phyloP scores from a whole-genome alignment of 2,888 invertebrate genomes.

The Gymnocheta viridis region DNA sequence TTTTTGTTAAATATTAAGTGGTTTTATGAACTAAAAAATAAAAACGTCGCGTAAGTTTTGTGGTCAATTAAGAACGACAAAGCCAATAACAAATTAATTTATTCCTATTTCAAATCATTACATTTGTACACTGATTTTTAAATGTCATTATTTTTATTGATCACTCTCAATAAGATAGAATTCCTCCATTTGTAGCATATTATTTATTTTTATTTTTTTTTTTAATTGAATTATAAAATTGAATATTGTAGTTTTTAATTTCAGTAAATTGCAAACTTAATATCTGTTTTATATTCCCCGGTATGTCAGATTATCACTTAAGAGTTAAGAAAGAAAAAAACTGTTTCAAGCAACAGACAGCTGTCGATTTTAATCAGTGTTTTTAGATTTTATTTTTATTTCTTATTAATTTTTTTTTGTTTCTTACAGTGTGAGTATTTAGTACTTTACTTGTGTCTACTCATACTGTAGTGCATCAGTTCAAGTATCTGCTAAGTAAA shows the following conservation, averaged over 20 bases:
- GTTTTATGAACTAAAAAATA: too few species aligned
- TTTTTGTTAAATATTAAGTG: too few species aligned
- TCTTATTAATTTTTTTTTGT: not conserved
- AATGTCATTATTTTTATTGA: not conserved
- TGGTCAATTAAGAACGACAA: too few species aligned
- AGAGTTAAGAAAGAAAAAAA: slow-evolving; percentile 12
- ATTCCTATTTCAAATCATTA: too few species aligned
- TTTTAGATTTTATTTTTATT: not conserved
- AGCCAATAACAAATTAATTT: too few species aligned
- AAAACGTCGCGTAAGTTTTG: too few species aligned
- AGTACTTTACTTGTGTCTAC: not conserved
- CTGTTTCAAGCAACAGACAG: slow-evolving; percentile 52
- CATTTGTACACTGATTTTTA: too few species aligned
- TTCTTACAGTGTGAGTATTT: slow-evolving; percentile 1
- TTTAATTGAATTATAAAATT: not conserved
- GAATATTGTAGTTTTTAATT: not conserved
- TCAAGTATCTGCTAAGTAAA: slow-evolving; percentile 18
- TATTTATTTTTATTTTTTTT: not conserved
- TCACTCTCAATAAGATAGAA: not conserved
- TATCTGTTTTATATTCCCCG: slow-evolving; percentile 53
- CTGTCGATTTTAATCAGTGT: slow-evolving; percentile 68
- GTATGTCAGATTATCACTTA: slow-evolving; percentile 57
- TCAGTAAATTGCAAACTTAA: slow-evolving; percentile 31
- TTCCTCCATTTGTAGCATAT: too few species aligned
- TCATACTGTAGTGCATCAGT: not conserved